These are phyloP conservation scores for Bhutanitis thaidina DNA, from an alignment of 2,888 invertebrate species.

Conservation along the genomic window DNA sequence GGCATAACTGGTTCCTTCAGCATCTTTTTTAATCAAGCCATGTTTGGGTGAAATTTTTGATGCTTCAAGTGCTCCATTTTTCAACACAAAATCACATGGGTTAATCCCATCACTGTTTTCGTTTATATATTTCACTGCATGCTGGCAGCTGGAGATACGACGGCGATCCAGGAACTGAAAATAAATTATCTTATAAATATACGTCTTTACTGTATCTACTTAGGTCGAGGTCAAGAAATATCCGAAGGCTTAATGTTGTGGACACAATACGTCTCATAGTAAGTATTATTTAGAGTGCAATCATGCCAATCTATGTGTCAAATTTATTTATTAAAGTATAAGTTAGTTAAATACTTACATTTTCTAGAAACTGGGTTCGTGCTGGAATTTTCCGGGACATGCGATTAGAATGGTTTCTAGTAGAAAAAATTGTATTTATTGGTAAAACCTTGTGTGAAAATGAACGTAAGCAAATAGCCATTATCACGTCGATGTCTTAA, in stretches of 20 bases:
- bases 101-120: constrained; percentile 52
- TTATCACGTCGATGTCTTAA: constrained; percentile 47
- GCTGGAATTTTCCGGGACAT: constrained; percentile 71
- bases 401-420: constrained; percentile 74
- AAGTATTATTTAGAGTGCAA: no score
- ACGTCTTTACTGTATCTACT: constrained; percentile 29
- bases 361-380: constrained; percentile 73
- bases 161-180: constrained; percentile 59
- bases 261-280: no score
- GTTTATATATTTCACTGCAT: constrained; percentile 43
- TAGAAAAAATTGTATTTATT: constrained; percentile 73
- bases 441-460: constrained; percentile 78
- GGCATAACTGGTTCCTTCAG: constrained; percentile 22
- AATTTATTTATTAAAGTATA: no score
- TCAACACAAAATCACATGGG: constrained; percentile 38
- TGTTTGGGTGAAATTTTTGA: not conserved
- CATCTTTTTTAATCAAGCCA: constrained; percentile 29
- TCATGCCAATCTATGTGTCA: no score
- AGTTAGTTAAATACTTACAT: constrained; percentile 58
- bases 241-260: not conserved
- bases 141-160: constrained; percentile 65
- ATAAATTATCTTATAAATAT: not conserved
- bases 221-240: constrained; percentile 53
- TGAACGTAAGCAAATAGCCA: constrained; percentile 80
- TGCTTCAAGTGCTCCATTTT: constrained; percentile 25